Conservation (phyloP, 2,888 invertebrate species). For the Ormyrus labotus region DNA sequence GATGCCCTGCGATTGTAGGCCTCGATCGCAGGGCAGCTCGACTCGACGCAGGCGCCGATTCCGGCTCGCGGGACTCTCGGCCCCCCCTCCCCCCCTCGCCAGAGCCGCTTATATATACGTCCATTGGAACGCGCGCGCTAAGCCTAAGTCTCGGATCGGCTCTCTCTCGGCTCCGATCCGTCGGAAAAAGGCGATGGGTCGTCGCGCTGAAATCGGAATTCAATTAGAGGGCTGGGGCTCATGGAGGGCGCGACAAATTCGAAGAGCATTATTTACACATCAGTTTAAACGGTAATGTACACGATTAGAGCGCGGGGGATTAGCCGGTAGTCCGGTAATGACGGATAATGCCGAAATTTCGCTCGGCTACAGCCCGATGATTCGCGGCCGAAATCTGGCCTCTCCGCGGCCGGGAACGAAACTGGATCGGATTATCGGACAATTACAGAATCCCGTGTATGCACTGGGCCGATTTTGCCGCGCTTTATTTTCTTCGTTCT, state of each 20-base stretch:
- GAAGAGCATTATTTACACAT: slow-evolving; percentile 23
- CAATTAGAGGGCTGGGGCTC: not conserved
- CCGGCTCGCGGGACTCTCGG: not conserved
- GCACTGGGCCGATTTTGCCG: not conserved
- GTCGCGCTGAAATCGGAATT: not conserved
- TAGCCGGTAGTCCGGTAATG: not conserved
- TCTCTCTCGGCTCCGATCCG: not conserved
- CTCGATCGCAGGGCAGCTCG: slow-evolving; percentile 71
- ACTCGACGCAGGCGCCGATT: slow-evolving; percentile 62
- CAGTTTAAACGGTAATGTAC: not conserved
- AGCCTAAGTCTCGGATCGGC: not conserved
- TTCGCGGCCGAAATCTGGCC: slow-evolving; percentile 13
- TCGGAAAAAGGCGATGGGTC: slow-evolving; percentile 8
- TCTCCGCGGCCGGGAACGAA: not conserved
- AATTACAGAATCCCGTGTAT: not conserved
- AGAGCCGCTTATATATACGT: too few relatives aligned
- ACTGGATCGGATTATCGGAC: slow-evolving; percentile 35
- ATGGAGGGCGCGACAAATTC: not conserved
- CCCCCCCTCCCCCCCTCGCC: not conserved
- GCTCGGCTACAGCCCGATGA: not conserved
- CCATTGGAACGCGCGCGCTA: not conserved
- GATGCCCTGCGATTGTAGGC: slow-evolving; percentile 74
- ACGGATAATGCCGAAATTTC: slow-evolving; percentile 24
- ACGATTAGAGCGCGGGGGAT: slow-evolving; percentile 6
- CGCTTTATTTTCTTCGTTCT: slow-evolving; percentile 7